These are phyloP conservation scores for Enoplolaimus lenunculus DNA, from an alignment of 2,888 invertebrate genomes.

Conservation along the genomic window DNA sequence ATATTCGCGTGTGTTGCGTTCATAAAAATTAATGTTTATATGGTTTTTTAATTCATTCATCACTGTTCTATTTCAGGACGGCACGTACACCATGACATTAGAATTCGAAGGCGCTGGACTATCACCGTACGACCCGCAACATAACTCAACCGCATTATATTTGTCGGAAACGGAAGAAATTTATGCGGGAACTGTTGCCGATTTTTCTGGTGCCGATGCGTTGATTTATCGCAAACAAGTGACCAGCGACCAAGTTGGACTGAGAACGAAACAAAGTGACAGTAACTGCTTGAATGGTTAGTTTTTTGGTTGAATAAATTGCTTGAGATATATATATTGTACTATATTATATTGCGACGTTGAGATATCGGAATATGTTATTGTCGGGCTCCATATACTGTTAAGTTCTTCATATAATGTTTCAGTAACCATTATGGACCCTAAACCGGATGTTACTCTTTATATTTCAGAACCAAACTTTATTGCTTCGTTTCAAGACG, in stretches of 20 bases:
- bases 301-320: too few relatives aligned
- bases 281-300: slow-evolving; percentile 79
- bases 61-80: neutral
- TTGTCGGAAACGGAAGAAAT: slow-evolving; percentile 29
- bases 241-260: slow-evolving; percentile 31
- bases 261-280: slow-evolving; percentile 80
- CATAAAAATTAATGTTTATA: too few relatives aligned
- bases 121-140: slow-evolving; percentile 83
- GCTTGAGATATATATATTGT: too few relatives aligned
- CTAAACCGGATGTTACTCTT: slow-evolving; percentile 6
- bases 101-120: slow-evolving; percentile 46
- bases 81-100: slow-evolving; percentile 24
- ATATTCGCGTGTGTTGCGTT: too few relatives aligned
- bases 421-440: too few relatives aligned
- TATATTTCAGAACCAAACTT: slow-evolving; percentile 65
- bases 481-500: slow-evolving; percentile 70
- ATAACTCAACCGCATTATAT: slow-evolving; percentile 80
- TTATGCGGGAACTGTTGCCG: slow-evolving; percentile 53
- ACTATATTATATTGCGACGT: too few relatives aligned
- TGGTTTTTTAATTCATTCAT: too few relatives aligned
- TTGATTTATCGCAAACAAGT: slow-evolving; percentile 71
- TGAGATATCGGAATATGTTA: too few relatives aligned
- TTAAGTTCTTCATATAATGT: too few relatives aligned
- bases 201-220: slow-evolving; percentile 85
- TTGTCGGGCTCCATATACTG: too few relatives aligned